These are phyloP conservation scores for Heteronetta atricapilla DNA, from an alignment of 2,113 vertebrate species.

Conservation along the genomic window DNA sequence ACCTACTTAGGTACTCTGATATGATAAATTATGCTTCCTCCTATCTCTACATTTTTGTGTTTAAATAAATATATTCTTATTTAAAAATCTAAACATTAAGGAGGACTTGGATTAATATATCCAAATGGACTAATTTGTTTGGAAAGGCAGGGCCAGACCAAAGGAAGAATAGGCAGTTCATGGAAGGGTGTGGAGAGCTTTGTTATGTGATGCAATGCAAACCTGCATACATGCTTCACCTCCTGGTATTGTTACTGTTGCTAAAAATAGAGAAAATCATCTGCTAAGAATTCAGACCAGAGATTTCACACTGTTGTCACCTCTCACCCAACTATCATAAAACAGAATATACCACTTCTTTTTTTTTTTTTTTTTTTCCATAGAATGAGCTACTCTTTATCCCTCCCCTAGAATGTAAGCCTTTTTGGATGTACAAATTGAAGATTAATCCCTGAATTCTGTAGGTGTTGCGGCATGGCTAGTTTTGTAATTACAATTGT, in stretches of 20 bases:
- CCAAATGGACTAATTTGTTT: neutral
- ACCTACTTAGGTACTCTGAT: neutral
- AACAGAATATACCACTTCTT: neutral
- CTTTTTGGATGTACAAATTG: neutral
- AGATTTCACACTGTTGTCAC: neutral
- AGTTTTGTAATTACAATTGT: neutral
- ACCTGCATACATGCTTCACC: neutral
- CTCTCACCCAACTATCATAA: neutral
- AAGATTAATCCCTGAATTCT: neutral
- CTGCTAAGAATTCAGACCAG: neutral
- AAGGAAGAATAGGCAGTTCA: neutral
- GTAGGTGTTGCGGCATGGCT: neutral
- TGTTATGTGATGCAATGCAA: neutral
- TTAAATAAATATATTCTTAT: neutral
- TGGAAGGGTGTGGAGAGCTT: neutral
- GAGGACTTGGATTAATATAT: neutral
- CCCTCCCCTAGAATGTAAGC: neutral
- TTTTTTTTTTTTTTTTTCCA: neutral
- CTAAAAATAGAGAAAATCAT: constrained; percentile 49
- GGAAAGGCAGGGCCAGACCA: neutral
- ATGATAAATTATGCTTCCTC: neutral
- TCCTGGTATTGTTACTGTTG: neutral
- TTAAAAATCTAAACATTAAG: neutral
- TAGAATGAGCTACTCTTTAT: neutral
- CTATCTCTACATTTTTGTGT: neutral